A percentile compares a stretch with the other conserved stretches of the same genome.
Evolutionary conservation across 2,888 invertebrate species (phyloP).

Genomic region (Pristionchus arcanus): DNA sequence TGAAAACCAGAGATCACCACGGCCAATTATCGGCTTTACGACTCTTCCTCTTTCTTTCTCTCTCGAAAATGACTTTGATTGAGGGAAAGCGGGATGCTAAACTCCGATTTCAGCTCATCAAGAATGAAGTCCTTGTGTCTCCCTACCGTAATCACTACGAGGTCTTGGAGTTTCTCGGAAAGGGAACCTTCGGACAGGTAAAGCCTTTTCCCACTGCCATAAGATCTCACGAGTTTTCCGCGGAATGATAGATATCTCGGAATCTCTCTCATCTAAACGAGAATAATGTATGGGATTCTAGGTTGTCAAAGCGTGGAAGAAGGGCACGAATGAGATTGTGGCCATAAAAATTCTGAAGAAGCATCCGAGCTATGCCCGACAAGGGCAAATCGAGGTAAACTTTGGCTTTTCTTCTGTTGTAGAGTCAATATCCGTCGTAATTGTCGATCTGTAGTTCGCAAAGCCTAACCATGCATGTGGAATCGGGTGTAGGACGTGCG

Average conservation of each 20-base stretch:
- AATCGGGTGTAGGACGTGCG: too few relatives aligned
- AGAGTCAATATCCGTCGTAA: too few relatives aligned
- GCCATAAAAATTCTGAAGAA: slow-evolving; percentile 99
- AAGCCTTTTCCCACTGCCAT: neutral
- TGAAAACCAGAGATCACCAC: neutral
- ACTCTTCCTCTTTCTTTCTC: neutral
- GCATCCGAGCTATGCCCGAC: slow-evolving; percentile 99
- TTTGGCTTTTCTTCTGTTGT: too few relatives aligned
- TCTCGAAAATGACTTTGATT: neutral
- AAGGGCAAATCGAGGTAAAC: slow-evolving; percentile 98
- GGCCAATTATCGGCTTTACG: slow-evolving; percentile 1
- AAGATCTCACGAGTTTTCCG: neutral
- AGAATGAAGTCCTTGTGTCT: slow-evolving; percentile 78
- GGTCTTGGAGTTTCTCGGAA: slow-evolving; percentile 92
- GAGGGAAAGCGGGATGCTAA: neutral
- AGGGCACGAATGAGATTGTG: slow-evolving; percentile 99
- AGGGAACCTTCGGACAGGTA: slow-evolving; percentile 94
- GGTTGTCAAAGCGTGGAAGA: slow-evolving; percentile 99
- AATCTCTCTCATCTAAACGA: neutral
- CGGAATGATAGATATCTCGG: too few relatives aligned
- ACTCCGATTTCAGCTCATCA: slow-evolving; percentile 74
- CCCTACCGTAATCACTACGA: slow-evolving; percentile 79
- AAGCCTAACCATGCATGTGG: too few relatives aligned
- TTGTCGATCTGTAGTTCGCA: too few relatives aligned
- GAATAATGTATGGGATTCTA: slow-evolving; percentile 79